Conservation (phyloP, 2,113 vertebrate genomes). For the Forbesichthys agassizii region DNA sequence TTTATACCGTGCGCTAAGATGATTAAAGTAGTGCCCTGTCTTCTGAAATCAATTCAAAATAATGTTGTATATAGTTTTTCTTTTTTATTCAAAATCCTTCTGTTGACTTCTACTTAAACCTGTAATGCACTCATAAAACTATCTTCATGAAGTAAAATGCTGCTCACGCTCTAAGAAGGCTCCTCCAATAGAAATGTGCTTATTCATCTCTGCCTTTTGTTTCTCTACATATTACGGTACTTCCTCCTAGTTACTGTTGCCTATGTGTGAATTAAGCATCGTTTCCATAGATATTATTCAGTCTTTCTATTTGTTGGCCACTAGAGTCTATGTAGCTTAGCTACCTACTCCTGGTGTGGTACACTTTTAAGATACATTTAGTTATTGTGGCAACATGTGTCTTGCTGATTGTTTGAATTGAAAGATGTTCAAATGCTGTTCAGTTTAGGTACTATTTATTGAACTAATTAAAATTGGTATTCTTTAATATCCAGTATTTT, state of each 20-base stretch:
- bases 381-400: too few species aligned
- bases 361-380: too few species aligned
- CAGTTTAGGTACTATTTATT: too few species aligned
- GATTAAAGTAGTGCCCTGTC: too few species aligned
- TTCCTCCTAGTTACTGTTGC: background rate
- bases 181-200: background rate
- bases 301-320: conserved; percentile 18
- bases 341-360: conserved; percentile 7
- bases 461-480: too few species aligned
- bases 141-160: background rate
- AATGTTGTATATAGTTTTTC: background rate
- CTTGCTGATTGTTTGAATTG: too few species aligned
- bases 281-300: conserved; percentile 53
- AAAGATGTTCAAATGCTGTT: too few species aligned
- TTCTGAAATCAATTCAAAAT: too few species aligned
- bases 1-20: too few species aligned
- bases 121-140: background rate
- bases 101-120: too few species aligned
- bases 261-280: conserved; percentile 35
- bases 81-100: background rate
- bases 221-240: background rate
- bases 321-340: conserved; percentile 16
- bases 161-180: background rate
- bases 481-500: too few species aligned
- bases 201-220: background rate